Conservation (phyloP, 1,140 invertebrate genomes). For the Conopomorpha cramerella region DNA sequence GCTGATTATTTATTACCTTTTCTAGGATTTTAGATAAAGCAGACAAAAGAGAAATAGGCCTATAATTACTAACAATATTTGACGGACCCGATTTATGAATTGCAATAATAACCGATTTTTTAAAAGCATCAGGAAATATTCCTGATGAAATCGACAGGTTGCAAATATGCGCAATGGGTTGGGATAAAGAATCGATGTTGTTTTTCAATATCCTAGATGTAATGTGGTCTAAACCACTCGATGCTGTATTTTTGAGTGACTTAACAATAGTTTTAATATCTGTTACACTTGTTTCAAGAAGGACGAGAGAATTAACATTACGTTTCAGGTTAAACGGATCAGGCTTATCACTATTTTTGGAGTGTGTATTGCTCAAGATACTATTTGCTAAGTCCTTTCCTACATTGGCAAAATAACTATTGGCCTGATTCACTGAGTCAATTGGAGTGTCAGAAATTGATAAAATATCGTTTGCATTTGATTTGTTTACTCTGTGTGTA, state of each 20-base stretch:
- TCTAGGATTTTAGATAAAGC: too few relatives aligned
- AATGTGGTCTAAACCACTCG: too few relatives aligned
- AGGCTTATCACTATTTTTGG: background rate
- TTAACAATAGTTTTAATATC: too few relatives aligned
- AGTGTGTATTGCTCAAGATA: background rate
- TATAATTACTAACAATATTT: conserved; percentile 7
- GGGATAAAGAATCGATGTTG: too few relatives aligned
- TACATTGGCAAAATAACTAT: conserved; percentile 7
- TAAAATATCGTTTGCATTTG: background rate
- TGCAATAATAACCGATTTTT: conserved; percentile 4
- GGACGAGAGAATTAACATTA: too few relatives aligned
- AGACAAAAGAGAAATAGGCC: conserved; percentile 2
- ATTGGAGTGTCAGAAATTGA: background rate
- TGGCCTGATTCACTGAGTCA: background rate
- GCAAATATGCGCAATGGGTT: too few relatives aligned
- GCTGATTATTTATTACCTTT: background rate
- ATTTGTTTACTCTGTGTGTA: background rate
- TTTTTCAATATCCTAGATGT: too few relatives aligned
- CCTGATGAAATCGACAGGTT: conserved; percentile 1
- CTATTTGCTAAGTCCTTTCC: conserved; percentile 5
- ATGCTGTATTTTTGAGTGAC: too few relatives aligned
- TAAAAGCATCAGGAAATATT: conserved; percentile 5
- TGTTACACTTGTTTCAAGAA: too few relatives aligned
- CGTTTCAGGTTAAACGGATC: too few relatives aligned
- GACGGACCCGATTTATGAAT: conserved; percentile 4